Base-by-base conservation (phyloP, 1,140 invertebrate genomes). In the Drosophila subobscura region DNA sequence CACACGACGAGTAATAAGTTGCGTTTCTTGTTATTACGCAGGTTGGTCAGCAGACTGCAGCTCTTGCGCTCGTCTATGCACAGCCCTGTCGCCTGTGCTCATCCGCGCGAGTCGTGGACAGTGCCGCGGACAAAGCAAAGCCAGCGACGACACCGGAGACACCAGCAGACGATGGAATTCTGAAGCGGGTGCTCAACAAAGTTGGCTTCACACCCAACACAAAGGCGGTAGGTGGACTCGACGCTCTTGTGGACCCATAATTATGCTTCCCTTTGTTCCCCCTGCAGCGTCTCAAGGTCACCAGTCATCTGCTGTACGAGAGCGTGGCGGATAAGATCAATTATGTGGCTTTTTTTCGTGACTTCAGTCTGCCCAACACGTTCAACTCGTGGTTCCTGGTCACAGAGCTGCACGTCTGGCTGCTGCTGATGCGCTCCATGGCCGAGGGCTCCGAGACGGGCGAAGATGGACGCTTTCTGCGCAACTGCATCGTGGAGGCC, bases 331-430 rank as follows among this genome's bases (percentile, higher is more conserved):
- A 95, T 76, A 93, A 93, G 84, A 92, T 95, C 10, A 92, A 92
- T 61, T 95, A 95, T 80, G 65, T 90, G 2, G 91, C 93, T 53
- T 94, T 94, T 92, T 94, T 95, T 92, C 77, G 92, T 93, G 94
- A 94, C 83, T 94, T 95, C 57, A 92, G 95, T 45, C 91, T 97
- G 85, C 93, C 94, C 20, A 96, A 97, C 75, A 96, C 96, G 33
- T 96, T 96, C 89, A 93, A 94, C 72, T 96, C 96, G 1, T 97
- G 96, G 96, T 97, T 97, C 91, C 86, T 95, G 2, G 92, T 97
- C 2, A 96, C 95, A 2, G 96, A 97, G 91, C 91, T 97, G 14
- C 96, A 98, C 91, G 93, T 97, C 1, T 98, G 97, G 97, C 94
- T 97, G 92, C 73, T 97, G 6, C 92, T 95, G 85, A 93, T 95